Evolutionary conservation across 2,113 vertebrate genomes (phyloP), one percentile per base, ranked within the genome.

Genomic region (Lagenorhynchus albirostris): DNA sequence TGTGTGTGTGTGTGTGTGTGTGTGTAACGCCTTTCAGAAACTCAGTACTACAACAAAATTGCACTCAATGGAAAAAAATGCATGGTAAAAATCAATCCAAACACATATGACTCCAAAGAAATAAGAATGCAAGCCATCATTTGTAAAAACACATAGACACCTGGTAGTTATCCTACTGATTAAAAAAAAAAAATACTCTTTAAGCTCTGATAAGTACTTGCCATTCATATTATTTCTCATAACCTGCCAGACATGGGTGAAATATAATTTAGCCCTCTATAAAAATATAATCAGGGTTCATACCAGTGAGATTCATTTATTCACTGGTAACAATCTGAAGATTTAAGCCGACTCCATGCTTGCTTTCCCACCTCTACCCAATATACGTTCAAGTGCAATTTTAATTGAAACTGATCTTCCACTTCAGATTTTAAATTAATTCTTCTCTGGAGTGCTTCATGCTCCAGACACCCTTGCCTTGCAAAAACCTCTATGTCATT

Each of bases 401-500:
- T 98, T 99, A 99, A 99, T 99, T 99, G 99, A 99, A 99, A 99
- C 99, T 99, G 99, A 99, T 99, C 99, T 99, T 99, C 98, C 98
- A 99, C 98, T 99, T 97, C 98, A 98, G 98, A 98, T 98, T 99
- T 98, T 99, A 99, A 99, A 99, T 99, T 99, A 99, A 99, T 99
- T 99, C 98, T 98, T 99, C 98, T 99, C 98, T 97, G 98, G 98
- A 99, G 98, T 98, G 98, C 98, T 98, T 99, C 98, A 98, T 98
- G 99, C 98, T 99, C 97, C 98, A 99, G 97, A 99, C 98, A 98
- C 97, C 70, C 98, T 98, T 98, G 98, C 98, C 98, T 99, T 98
- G 97, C 98, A 98, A 99, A 99, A 97, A 97, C 44, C 41, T 98
- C 98, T 98, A 71, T 98, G 98, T 98, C 98, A 99, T 99, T 98